Percentiles rank a stretch among this genome's conserved stretches.
Conservation (phyloP, 2,113 vertebrate genomes). For the Gopherus flavomarginatus region DNA sequence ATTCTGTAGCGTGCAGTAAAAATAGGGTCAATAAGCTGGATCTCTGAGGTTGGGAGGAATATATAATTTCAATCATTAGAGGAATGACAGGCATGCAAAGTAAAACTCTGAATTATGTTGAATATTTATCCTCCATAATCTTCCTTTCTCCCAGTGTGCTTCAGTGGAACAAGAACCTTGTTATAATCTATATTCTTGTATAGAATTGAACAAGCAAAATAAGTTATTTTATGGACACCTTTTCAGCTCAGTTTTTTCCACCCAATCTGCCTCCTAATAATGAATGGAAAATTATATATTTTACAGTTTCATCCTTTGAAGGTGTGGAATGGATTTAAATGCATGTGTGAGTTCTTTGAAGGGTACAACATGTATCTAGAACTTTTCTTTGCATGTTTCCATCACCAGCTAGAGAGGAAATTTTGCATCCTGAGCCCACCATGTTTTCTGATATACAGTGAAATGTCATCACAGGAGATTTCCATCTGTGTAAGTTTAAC, state of each 20-base stretch:
- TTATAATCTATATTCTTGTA: neutral
- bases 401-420: neutral
- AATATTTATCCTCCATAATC: neutral
- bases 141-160: neutral
- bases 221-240: neutral
- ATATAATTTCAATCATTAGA: neutral
- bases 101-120: neutral
- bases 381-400: neutral
- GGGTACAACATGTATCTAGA: neutral
- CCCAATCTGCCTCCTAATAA: neutral
- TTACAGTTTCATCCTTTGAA: neutral
- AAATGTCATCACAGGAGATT: neutral
- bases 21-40: accelerated
- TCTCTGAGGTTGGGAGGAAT: neutral
- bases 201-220: slow-evolving; percentile 6
- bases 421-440: neutral
- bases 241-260: slow-evolving; percentile 27
- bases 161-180: neutral
- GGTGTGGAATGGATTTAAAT: neutral
- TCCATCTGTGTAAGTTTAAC: neutral
- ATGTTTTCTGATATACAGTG: neutral
- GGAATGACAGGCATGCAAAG: neutral
- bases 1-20: neutral
- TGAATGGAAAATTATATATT: neutral
- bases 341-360: neutral